Evolutionary conservation across 2,888 invertebrate genomes (phyloP), one percentile per base, ranked within the genome.

Genomic region (Hyposoter didymator): DNA sequence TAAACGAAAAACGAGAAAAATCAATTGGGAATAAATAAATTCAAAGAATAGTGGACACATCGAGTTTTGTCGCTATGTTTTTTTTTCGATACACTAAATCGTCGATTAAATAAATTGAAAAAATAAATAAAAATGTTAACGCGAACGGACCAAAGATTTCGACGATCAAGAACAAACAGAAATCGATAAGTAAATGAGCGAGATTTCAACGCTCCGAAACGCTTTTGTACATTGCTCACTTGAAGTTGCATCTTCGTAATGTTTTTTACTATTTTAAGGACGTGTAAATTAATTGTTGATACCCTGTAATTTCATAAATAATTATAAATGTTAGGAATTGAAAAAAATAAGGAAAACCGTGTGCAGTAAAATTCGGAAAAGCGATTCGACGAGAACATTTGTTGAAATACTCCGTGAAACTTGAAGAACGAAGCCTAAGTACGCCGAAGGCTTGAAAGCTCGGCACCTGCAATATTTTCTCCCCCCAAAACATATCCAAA

Each of bases 141-240:
- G 55, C 66, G 78, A 45, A 78, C 59, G 85, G 85, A 85, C 85
- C 85, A 85, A 83, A 85, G 83, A 83, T 69, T 47, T 80, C 76
- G 45, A 67, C 49, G 52, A 67, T 55, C n/a, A 55, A 80, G 22
- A 39, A 22, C 7, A 32, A n/a, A n/a, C 10, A 67, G 47, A 39
- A 59, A 66, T 80, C 67, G 22, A 62, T 52, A 52, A 78, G 64
- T 69, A 19, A 69, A 62, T 28, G 67, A 73, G 39, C 66, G 75
- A 47, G 19, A 59, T 49, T 84, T 17, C 10, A 88, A 84, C 72
- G 84, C 85, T 87, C 82, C 82, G 73, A 52, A 84, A 87, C 59
- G 89, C 89, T 90, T 85, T 89, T 89, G 91, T 90, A 90, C 78
- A 90, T 90, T 83, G 89, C 88, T 88, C 62, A 88, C 87, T 89